A percentile compares a stretch with the other conserved stretches of the same genome.
phyloP scores from a whole-genome alignment of 2,113 vertebrate species.

The Siniperca knerii region DNA sequence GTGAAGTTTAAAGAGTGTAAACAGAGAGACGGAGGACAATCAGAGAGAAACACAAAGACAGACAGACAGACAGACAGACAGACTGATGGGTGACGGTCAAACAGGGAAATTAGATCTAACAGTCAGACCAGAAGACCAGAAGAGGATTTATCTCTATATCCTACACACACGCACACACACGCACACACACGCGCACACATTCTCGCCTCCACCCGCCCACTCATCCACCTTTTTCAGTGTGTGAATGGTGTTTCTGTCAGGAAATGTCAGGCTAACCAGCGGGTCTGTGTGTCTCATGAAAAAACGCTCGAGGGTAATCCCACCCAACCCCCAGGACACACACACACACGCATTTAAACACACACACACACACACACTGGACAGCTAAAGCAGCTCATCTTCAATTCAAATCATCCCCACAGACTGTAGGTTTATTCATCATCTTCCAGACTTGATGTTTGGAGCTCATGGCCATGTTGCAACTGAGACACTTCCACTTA shows the following conservation, averaged over 20 bases:
- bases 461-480: background rate
- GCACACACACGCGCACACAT: constrained; percentile 26
- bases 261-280: constrained; percentile 73
- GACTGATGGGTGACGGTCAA: constrained; percentile 18
- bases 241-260: constrained; percentile 74
- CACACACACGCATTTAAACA: constrained; percentile 27
- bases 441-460: constrained; percentile 4
- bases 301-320: constrained; percentile 59
- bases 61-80: constrained; percentile 28
- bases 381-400: constrained; percentile 68
- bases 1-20: constrained; percentile 56
- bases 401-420: constrained; percentile 43
- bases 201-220: constrained; percentile 5
- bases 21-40: constrained; percentile 24
- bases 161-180: background rate
- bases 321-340: constrained; percentile 40
- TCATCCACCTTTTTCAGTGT: constrained; percentile 27
- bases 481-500: background rate
- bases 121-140: constrained; percentile 10
- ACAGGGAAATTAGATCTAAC: constrained; percentile 39
- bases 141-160: constrained; percentile 43
- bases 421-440: constrained; percentile 25
- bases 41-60: constrained; percentile 20
- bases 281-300: constrained; percentile 56
- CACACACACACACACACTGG: constrained; percentile 34